These are phyloP conservation scores for Eucidaris tribuloides DNA, from an alignment of 35 echinoderm and acorn worm species.

Conservation along the genomic window DNA sequence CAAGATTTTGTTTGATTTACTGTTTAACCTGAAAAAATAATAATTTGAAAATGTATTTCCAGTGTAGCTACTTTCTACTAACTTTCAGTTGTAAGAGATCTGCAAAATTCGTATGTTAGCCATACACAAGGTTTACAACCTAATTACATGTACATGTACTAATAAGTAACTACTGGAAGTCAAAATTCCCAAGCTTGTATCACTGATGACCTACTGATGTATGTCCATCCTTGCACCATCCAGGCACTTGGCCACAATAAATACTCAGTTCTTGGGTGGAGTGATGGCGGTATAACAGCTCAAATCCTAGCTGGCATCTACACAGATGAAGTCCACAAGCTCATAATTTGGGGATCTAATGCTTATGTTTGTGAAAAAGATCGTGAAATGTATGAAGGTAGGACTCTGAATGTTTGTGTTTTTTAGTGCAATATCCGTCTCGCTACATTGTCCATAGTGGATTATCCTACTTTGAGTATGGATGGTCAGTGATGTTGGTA, in stretches of 20 bases:
- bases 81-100: too few species aligned
- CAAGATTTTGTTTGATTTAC: too few species aligned
- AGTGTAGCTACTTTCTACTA: too few species aligned
- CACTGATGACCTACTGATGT: neutral
- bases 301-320: conserved; percentile 71
- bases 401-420: too few species aligned
- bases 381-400: conserved; percentile 71
- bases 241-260: conserved; percentile 73
- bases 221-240: neutral
- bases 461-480: too few species aligned
- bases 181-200: neutral
- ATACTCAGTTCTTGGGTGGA: conserved; percentile 90
- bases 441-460: too few species aligned
- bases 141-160: neutral
- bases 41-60: too few species aligned
- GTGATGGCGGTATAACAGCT: conserved; percentile 85
- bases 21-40: too few species aligned
- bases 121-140: neutral
- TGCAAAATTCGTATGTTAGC: neutral
- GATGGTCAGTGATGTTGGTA: too few species aligned
- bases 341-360: conserved; percentile 94
- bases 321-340: conserved; percentile 59
- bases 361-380: conserved; percentile 67
- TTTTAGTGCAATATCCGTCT: too few species aligned
- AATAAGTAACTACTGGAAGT: neutral